Percentiles rank a stretch among this genome's conserved stretches.
Conservation (phyloP, 2,797 vertebrate genomes). For the Chelidonichthys spinosus region DNA sequence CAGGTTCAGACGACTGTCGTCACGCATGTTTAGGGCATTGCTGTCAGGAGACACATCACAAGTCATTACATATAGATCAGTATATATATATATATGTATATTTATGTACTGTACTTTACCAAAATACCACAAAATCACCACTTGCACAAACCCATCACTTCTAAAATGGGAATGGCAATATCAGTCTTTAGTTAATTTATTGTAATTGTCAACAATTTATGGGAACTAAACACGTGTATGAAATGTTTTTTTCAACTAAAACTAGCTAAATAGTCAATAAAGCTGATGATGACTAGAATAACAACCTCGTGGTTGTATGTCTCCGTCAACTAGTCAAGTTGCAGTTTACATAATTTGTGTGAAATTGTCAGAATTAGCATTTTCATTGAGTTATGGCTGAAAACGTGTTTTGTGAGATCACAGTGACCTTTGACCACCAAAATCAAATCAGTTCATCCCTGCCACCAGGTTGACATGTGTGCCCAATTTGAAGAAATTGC, state of each 20-base stretch:
- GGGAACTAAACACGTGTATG: not conserved
- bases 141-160: not conserved
- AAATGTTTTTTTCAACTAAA: not conserved
- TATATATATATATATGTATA: not conserved
- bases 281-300: not conserved
- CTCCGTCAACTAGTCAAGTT: not conserved
- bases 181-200: not conserved
- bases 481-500: too few relatives aligned
- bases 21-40: conserved; percentile 97
- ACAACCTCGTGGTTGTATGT: not conserved
- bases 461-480: too few relatives aligned
- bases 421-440: not conserved
- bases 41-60: conserved; percentile 73
- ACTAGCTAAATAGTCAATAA: not conserved
- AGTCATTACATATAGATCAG: not conserved
- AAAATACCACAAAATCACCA: not conserved
- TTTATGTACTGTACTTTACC: not conserved
- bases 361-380: not conserved
- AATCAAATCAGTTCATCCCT: not conserved
- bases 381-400: not conserved
- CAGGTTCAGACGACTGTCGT: conserved; percentile 94
- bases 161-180: not conserved
- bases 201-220: conserved; percentile 7
- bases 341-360: not conserved
- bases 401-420: not conserved